phyloP scores from a whole-genome alignment of 2,113 vertebrate species.

The Dicaeum eximium region DNA sequence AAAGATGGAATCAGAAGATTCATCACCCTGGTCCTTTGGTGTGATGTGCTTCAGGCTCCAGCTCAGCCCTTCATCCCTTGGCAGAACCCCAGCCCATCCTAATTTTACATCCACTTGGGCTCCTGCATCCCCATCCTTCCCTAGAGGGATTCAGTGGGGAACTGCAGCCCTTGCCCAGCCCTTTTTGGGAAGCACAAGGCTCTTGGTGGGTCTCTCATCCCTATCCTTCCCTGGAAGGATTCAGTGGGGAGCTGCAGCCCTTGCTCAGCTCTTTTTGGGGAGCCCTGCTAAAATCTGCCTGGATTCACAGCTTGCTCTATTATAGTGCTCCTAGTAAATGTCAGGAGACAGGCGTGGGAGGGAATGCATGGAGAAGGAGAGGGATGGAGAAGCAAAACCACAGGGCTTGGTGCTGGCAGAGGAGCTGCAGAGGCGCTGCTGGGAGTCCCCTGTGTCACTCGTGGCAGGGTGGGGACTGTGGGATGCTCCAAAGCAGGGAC shows the following conservation, averaged over 20 bases:
- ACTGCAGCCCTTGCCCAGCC: not conserved
- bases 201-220: not conserved
- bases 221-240: not conserved
- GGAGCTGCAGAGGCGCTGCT: not conserved
- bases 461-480: accelerated
- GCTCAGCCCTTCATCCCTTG: not conserved
- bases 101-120: not conserved
- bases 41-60: accelerated
- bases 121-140: not conserved
- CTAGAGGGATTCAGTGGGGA: not conserved
- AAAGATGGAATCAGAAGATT: not conserved
- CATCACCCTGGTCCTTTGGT: not conserved
- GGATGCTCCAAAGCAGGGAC: not conserved
- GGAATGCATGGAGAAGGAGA: conserved; percentile 24
- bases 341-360: conserved; percentile 5
- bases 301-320: not conserved
- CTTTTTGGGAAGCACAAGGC: not conserved
- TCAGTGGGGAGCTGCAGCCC: not conserved
- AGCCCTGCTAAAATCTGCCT: not conserved
- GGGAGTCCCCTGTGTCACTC: not conserved
- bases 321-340: not conserved
- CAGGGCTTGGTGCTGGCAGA: not conserved
- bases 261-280: not conserved
- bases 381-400: not conserved
- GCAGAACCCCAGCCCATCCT: not conserved